Base-by-base conservation (phyloP, 2,797 vertebrate genomes). In the Xenopus petersii region DNA sequence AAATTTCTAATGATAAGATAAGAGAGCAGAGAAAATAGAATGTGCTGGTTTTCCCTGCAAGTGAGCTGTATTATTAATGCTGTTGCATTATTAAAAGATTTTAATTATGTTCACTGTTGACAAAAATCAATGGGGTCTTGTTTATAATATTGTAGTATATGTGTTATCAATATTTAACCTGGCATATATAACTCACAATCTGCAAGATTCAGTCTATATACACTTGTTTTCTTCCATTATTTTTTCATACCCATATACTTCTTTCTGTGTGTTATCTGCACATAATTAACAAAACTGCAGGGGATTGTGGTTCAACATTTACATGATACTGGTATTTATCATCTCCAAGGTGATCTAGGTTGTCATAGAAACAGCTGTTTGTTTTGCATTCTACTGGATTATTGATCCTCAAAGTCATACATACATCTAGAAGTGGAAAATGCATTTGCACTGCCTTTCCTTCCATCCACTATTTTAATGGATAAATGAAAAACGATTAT, bases 311-410 rank as follows among this genome's bases (percentile, higher is more conserved):
- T 70, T 46, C 30, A 55, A 61, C 47, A 65, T 79, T 74, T 79
- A 70, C 55, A 62, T 70, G 30, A 66, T 74, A 55, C 71, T 70
- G 62, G 56, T 48, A 79, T 79, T 70, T 74, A 74, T 74, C 67
- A 74, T 79, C 67, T 74, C 55, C 77, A 66, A 70, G 67, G 71
- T 66, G 67, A 74, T 74, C 67, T 21, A 66, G 61, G 77, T 79
- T 74, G 77, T 70, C 62, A 79, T 79, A 26, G 77, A 70, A 74
- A 79, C 77, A 74, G 77, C 54, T 70, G 21, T 56, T 61, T 79
- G 42, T 47, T 62, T 78, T 46, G 72, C 63, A 17, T 54, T 51
- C 42, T 65, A n/a, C 70, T 16, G 13, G 54, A 5, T 3, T 54
- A 47, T 21, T 70, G 54, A 62, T 69, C 71, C 74, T 74, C 54